Base-by-base conservation (phyloP, 1,140 invertebrate species). In the Sycophaga agraensis region DNA sequence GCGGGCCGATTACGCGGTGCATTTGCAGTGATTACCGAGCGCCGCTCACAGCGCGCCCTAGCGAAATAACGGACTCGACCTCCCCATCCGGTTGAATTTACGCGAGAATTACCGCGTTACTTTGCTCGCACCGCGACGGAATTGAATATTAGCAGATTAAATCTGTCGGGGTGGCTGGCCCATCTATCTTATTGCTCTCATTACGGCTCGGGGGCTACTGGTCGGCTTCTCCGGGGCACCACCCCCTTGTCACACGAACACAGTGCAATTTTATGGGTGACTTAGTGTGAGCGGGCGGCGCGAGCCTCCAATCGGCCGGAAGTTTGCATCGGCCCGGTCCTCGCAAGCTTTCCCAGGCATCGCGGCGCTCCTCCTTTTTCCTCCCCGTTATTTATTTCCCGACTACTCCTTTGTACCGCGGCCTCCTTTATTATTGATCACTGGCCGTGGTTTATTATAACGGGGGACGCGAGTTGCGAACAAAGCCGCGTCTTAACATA, bases 131-230 rank as follows among this genome's bases (percentile, higher is more conserved):
- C 9, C n/a, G n/a, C n/a, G n/a, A 35, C 21, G 17, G 17, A 35
- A 50, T 50, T 35, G 28, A 50, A 50, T 50, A 50, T 50, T 34
- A 50, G 48, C 12, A 50, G 48, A 50, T 50, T 50, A 50, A 50
- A 35, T 50, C 28, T 35, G 28, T 16, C 45, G 46, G 31, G 1
- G 9, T 46, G 4, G 5, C 24, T n/a, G 6, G 2, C 12, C 6
- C 42, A 42, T 42, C 19, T n/a, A 43, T 43, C 42, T 43, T 43
- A n/a, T n/a, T 9, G 0, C 45, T 46, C 11, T 8, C 45, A 46
- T 46, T 46, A 46, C 45, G 26, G 6, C 2, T 17, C 7, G 14
- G 16, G 0, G 21, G 17, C 40, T 46, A 11, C n/a, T n/a, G n/a
- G n/a, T n/a, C n/a, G n/a, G n/a, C n/a, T n/a, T n/a, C n/a, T n/a